A percentile compares a stretch with the other conserved stretches of the same genome.
phyloP scores from a whole-genome alignment of 2,113 vertebrate genomes.

The Tinamus guttatus region DNA sequence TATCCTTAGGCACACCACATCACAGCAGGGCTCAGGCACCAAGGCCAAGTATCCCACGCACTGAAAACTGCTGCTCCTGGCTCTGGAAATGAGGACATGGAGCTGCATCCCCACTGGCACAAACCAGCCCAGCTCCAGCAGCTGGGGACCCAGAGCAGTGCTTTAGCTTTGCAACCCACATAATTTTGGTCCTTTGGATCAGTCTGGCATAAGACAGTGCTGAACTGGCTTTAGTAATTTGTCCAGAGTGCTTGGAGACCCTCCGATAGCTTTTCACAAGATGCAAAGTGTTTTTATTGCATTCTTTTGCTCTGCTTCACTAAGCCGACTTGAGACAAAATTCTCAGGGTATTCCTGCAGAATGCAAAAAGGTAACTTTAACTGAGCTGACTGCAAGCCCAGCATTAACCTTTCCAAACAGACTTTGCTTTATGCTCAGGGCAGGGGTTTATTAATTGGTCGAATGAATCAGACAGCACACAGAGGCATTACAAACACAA shows the following conservation, averaged over 20 bases:
- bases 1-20: not conserved
- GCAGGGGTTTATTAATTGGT: conserved; percentile 62
- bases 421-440: conserved; percentile 49
- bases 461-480: conserved; percentile 49
- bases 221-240: not conserved
- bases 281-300: not conserved
- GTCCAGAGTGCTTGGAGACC: not conserved
- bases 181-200: not conserved
- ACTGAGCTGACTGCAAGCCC: conserved; percentile 4
- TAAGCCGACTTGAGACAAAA: not conserved
- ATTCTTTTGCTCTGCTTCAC: conserved; percentile 22
- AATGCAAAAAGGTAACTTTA: conserved; percentile 15
- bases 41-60: rapidly evolving
- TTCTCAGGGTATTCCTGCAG: not conserved
- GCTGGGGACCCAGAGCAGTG: not conserved
- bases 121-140: not conserved
- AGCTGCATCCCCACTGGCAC: rapidly evolving
- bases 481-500: conserved; percentile 5
- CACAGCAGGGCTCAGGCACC: not conserved
- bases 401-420: conserved; percentile 41
- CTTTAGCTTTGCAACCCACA: not conserved
- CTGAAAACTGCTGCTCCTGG: not conserved
- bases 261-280: not conserved
- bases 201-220: not conserved
- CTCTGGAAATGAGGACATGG: not conserved